phyloP scores from a whole-genome alignment of 1,140 invertebrate species.

The Cardiocondyla obscurior region DNA sequence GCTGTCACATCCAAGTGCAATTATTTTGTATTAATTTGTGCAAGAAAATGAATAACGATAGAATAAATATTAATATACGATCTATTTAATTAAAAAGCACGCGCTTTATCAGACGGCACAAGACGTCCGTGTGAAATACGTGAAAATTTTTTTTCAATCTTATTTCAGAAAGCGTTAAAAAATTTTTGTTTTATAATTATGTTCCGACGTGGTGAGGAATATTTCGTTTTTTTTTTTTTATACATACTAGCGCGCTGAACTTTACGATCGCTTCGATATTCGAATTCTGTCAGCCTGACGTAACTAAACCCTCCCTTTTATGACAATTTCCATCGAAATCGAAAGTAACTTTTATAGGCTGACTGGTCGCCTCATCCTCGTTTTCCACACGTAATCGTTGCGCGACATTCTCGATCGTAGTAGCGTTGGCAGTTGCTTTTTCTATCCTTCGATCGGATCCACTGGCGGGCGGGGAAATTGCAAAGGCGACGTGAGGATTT shows the following conservation, averaged over 20 bases:
- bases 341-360: constrained; percentile 25
- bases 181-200: neutral
- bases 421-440: constrained; percentile 29
- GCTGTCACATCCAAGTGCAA: constrained; percentile 63
- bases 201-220: neutral
- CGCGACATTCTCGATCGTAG: constrained; percentile 6
- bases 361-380: neutral
- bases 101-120: neutral
- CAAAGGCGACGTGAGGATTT: constrained; percentile 21
- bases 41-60: constrained; percentile 56
- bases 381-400: constrained; percentile 36
- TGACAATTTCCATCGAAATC: constrained; percentile 32
- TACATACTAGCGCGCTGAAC: neutral
- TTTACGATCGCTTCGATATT: neutral
- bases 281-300: neutral
- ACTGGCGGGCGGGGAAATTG: constrained; percentile 24
- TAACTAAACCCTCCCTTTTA: constrained; percentile 5
- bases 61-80: constrained; percentile 61
- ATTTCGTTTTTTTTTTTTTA: neutral
- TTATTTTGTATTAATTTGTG: constrained; percentile 62
- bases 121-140: neutral
- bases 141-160: neutral
- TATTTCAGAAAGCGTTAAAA: neutral
- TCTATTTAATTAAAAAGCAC: neutral
- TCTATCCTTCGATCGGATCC: constrained; percentile 43